Evolutionary conservation across 1,140 invertebrate genomes (phyloP), one percentile per base, ranked within the genome.

Genomic region (Pseudomyrmex flavicornis): DNA sequence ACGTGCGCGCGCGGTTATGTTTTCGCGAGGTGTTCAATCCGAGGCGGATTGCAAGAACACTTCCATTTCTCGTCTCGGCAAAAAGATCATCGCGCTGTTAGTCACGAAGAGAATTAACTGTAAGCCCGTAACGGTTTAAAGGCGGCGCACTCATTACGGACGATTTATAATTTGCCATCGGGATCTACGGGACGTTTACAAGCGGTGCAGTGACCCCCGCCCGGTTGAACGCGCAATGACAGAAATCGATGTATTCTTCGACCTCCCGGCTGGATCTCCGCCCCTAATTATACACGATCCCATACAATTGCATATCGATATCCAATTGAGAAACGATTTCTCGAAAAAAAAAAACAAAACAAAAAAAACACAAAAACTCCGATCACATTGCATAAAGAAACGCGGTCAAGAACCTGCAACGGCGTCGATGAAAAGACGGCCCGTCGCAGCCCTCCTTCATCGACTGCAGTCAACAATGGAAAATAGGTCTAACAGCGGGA

Each of bases 241-340:
- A 80, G 76, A 80, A 80, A 80, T 72, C 66, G 76, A 80, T 80
- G 76, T 70, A 70, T 70, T 79, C 76, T 70, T 79, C 58, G 66
- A 17, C 62, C 35, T 35, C 35, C 35, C 50, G 44, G 22, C 44
- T 54, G 35, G 35, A 35, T n/a, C 44, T 7, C 66, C 76, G 76
- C 76, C 54, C 76, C 76, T 80, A 61, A 80, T 80, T 70, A 70
- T 70, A 70, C 65, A 20, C 44, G 66, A 20, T 65, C n/a, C 66
- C 59, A 50, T 80, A 35, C 35, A 80, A 80, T 80, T 80, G 70
- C 56, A 59, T 72, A 80, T 70, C 35, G 76, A 80, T 59, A 66
- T 80, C 56, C 59, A 80, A 80, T 80, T 80, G 44, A 54, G 70
- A 20, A n/a, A 12, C 17, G 66, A 59, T 66, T 66, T 26, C 54